Conservation (phyloP, 2,888 invertebrate genomes). For the Agonopterix heracliana region DNA sequence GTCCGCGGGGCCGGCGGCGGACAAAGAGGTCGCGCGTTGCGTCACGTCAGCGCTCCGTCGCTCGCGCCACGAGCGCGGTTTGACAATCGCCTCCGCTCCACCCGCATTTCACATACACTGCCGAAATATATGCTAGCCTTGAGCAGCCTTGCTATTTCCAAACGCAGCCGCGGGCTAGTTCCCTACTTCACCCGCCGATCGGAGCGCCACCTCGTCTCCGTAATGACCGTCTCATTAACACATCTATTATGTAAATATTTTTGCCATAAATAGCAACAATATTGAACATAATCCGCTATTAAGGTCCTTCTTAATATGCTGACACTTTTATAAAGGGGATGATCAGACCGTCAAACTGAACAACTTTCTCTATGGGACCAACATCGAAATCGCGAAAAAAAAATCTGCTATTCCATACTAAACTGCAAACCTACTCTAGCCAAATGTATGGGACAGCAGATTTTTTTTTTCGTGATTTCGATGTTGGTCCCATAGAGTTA, state of each 20-base stretch:
- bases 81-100: constrained; percentile 25
- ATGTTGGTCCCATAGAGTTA: no score
- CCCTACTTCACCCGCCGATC: constrained; percentile 35
- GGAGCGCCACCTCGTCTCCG: constrained; percentile 9
- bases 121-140: constrained; percentile 58
- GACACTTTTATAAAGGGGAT: no score
- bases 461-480: no score
- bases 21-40: constrained; percentile 74
- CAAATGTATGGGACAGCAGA: no score
- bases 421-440: no score
- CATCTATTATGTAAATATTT: constrained; percentile 5
- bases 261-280: background rate
- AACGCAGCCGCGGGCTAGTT: constrained; percentile 31
- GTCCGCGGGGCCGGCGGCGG: constrained; percentile 44
- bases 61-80: constrained; percentile 20
- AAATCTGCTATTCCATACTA: no score
- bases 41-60: constrained; percentile 60
- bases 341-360: no score
- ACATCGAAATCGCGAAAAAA: no score
- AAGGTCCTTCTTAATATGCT: no score
- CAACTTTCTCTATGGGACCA: no score
- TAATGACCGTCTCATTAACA: constrained; percentile 7
- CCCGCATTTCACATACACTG: constrained; percentile 51
- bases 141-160: constrained; percentile 53
- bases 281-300: no score